Conservation (phyloP, 2,888 invertebrate genomes). For the Polydesmus complanatus region DNA sequence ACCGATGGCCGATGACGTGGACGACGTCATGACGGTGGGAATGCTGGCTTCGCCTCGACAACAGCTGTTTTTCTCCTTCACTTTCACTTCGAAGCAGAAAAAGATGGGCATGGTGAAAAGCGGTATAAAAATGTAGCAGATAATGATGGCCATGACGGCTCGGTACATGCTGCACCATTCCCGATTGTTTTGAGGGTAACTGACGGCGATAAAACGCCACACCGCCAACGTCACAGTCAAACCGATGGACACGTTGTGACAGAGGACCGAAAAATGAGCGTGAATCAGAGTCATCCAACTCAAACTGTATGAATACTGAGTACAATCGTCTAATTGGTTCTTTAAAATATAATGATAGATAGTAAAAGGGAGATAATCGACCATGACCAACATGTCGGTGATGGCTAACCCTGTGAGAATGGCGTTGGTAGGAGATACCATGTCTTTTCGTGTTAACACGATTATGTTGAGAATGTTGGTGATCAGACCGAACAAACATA, state of each 20-base stretch:
- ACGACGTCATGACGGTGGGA: conserved; percentile 25
- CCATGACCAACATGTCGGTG: conserved; percentile 80
- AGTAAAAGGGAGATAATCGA: conserved; percentile 78
- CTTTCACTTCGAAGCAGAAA: conserved; percentile 55
- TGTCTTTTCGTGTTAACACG: conserved; percentile 74
- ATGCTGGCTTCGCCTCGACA: conserved; percentile 37
- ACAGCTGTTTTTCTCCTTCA: conserved; percentile 34
- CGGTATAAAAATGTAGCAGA: conserved; percentile 68
- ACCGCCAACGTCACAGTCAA: conserved; percentile 81
- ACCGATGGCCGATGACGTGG: conserved; percentile 18
- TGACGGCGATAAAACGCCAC: conserved; percentile 70
- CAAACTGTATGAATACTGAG: conserved; percentile 60
- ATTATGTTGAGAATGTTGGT: conserved; percentile 85
- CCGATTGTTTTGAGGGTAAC: conserved; percentile 62
- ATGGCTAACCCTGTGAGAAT: conserved; percentile 73
- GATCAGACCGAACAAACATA: conserved; percentile 77
- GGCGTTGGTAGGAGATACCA: conserved; percentile 81
- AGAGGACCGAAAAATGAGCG: conserved; percentile 71
- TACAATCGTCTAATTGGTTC: conserved; percentile 24
- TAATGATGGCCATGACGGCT: conserved; percentile 57
- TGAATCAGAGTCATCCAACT: conserved; percentile 76
- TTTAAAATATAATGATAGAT: conserved; percentile 35
- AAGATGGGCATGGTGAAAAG: conserved; percentile 74
- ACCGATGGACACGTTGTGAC: conserved; percentile 85
- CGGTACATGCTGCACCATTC: conserved; percentile 68